Base-by-base conservation (phyloP, 2,888 invertebrate species). In the Carabus problematicus region DNA sequence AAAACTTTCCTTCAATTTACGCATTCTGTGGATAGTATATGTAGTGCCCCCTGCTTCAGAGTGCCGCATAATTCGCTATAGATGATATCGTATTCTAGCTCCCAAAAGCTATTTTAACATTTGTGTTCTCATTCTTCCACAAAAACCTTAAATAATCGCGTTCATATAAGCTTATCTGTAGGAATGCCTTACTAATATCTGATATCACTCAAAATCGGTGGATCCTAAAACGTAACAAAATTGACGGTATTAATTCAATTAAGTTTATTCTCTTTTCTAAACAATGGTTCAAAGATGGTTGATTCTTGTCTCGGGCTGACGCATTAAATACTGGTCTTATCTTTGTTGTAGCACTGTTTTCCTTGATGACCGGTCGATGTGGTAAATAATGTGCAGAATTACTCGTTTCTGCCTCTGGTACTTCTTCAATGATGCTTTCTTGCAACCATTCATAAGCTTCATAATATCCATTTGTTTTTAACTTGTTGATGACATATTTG, bases 301-400 rank as follows among this genome's bases (percentile, higher is more conserved):
- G 73, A 0, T 70, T 56, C 1, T 56, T 49, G 4, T 74, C 71
- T 64, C 64, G 62, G 1, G 73, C 70, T 8, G 75, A 76, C 14
- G 76, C 76, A 54, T 77, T 74, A 71, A 77, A 76, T 0, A 78
- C 76, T 1, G 77, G 76, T 14, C 77, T 56, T 4, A 76, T 62
- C 60, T 74, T 75, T 1, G 76, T 75, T 3, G 75, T 77, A 29
- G 29, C 29, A 61, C 74, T 75, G 9, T 70, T 59, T 3, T 72
- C 72, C 18, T 73, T 72, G 7, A 75, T 64, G 1, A 77, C 74
- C 11, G 73, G 73, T 54, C 74, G 74, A 70, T 77, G 76, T 18
- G 74, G 75, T 11, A 76, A 64, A 55, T 72, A 76, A 19, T 72
- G 70, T 16, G 64, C 68, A 40, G 14, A 39, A 3, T 64, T 66